Percentiles rank a stretch among this genome's conserved stretches.
phyloP scores from a whole-genome alignment of 37 sponge, comb jelly and placozoan species.

The Chondrilla cf. caribensis region DNA sequence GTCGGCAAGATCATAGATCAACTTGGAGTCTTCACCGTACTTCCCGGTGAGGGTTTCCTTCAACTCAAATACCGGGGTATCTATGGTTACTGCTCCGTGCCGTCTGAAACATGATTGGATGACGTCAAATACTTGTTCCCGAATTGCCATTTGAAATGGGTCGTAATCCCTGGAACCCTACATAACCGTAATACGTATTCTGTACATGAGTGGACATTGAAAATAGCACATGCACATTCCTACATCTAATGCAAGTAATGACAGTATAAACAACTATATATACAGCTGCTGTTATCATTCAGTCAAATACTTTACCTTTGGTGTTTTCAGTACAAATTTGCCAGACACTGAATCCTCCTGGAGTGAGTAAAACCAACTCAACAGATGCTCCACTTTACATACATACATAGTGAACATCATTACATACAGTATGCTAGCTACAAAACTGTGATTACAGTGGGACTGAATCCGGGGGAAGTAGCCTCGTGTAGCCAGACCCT shows the following conservation, averaged over 20 bases:
- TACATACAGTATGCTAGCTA: too few relatives aligned
- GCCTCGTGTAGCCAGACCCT: too few relatives aligned
- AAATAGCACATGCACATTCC: background rate
- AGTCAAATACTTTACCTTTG: slow-evolving; percentile 44
- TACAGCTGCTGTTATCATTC: background rate
- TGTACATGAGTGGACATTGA: background rate
- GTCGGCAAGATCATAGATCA: slow-evolving; percentile 96
- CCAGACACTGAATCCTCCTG: too few relatives aligned
- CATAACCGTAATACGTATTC: background rate
- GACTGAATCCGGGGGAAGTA: too few relatives aligned
- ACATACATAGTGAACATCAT: too few relatives aligned
- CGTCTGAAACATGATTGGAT: slow-evolving; percentile 86
- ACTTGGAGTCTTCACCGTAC: slow-evolving; percentile 98
- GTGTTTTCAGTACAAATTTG: slow-evolving; percentile 71
- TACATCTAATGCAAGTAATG: background rate
- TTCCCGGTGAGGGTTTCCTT: slow-evolving; percentile 90
- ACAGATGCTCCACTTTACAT: background rate
- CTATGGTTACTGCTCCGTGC: slow-evolving; percentile 97
- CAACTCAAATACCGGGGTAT: slow-evolving; percentile 97
- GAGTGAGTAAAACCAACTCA: too few relatives aligned
- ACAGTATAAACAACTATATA: background rate
- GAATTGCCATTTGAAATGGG: slow-evolving; percentile 95
- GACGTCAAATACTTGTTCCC: slow-evolving; percentile 78
- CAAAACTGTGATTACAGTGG: too few relatives aligned
- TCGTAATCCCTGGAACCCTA: slow-evolving; percentile 90